Evolutionary conservation across 2,113 vertebrate genomes (phyloP), one percentile per base, ranked within the genome.

Genomic region (Martes martes): DNA sequence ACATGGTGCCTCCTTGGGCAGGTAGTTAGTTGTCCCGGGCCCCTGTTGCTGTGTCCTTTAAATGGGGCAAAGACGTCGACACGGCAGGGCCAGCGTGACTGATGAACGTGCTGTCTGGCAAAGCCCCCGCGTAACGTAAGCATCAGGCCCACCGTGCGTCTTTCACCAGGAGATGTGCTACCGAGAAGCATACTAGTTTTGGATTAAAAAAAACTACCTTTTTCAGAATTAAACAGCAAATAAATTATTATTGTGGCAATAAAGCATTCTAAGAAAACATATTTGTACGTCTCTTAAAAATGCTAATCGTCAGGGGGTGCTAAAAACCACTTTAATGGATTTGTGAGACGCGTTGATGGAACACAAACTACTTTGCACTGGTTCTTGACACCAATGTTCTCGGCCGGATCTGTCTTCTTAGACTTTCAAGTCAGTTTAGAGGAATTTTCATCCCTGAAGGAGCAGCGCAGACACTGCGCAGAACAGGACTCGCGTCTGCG

Each of bases 1-100:
- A 11, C 21, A 3, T 3, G 1, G 33, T 0, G 1, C 2, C 4
- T 47, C 13, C 31, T 4, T 0, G 1, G 50, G 63, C 8, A 7
- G 18, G 10, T 0, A 8, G 50, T 2, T 42, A 1, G 26, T 2
- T 31, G 19, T 2, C 0, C 0, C 1, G 7, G 14, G 36, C 10
- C 13, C 52, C 63, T 31, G 2, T 26, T 5, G 18, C 59, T n/a
- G 45, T 6, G 1, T 33, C 21, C 42, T 36, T 55, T 21, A 11
- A 31, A 26, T 6, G 26, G n/a, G 13, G 33, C 0, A 7, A 7
- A 23, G 31, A 57, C 0, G 1, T 4, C 42, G 23, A 5, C 3
- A 7, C 52, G 14, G 4, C 2, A 11, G 0, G 7, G 23, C 71
- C 55, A 1, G 3, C 2, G 5, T 47, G 78, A 21, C 55, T 11